Evolutionary conservation across 2,797 vertebrate species (phyloP).

Genomic region (Thalassophryne amazonica): DNA sequence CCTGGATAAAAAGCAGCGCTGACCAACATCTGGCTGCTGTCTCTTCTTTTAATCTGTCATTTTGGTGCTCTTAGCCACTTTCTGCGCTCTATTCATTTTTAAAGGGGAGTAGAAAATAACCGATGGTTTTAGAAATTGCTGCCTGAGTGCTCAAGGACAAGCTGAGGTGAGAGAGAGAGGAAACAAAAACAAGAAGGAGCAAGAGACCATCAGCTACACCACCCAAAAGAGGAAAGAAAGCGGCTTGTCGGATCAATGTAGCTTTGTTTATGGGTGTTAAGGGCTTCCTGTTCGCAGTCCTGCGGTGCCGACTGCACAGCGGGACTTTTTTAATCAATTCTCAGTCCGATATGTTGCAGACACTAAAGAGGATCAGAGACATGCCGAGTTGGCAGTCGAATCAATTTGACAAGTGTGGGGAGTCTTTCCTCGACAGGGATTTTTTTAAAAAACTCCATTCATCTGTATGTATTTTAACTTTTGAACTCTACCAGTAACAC

Average conservation of each 20-base stretch:
- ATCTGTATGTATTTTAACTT: slow-evolving; percentile 6
- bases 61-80: slow-evolving; percentile 7
- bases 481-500: no score
- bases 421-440: background rate
- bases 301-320: slow-evolving; percentile 20
- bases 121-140: slow-evolving; percentile 6
- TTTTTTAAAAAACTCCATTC: background rate
- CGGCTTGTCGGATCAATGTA: slow-evolving; percentile 11
- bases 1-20: slow-evolving; percentile 29
- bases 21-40: slow-evolving; percentile 46
- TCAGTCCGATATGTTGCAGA: slow-evolving; percentile 14
- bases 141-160: background rate
- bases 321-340: slow-evolving; percentile 21
- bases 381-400: slow-evolving; percentile 20
- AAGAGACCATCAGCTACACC: slow-evolving; percentile 13
- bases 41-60: slow-evolving; percentile 22
- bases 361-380: slow-evolving; percentile 7
- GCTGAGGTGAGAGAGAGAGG: slow-evolving; percentile 9
- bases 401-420: background rate
- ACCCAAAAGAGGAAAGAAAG: background rate
- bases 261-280: slow-evolving; percentile 18
- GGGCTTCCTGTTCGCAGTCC: slow-evolving; percentile 10
- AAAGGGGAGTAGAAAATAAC: slow-evolving; percentile 1
- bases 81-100: background rate
- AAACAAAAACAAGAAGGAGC: slow-evolving; percentile 13